Percentiles rank a stretch among this genome's conserved stretches.
These are phyloP conservation scores for Diloba caeruleocephala DNA, from an alignment of 2,888 invertebrate species.

Conservation along the genomic window DNA sequence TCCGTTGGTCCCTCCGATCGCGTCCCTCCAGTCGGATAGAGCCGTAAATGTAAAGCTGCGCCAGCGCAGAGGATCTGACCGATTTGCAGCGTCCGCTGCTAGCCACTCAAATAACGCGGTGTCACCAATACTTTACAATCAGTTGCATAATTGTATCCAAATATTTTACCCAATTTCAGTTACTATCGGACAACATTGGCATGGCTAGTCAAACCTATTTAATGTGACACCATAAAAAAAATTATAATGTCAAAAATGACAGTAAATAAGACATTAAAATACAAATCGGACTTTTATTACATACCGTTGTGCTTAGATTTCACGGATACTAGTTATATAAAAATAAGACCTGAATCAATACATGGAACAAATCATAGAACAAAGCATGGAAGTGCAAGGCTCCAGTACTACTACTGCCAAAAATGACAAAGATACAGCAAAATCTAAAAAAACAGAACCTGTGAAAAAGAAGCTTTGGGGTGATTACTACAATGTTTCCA, in stretches of 20 bases:
- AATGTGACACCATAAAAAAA: not conserved
- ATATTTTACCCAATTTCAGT: constrained; percentile 8
- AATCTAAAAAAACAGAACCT: not conserved
- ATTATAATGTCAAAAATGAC: not conserved
- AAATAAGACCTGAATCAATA: constrained; percentile 12
- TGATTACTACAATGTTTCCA: constrained; percentile 31
- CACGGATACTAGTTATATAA: not conserved
- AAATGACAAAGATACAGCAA: not conserved
- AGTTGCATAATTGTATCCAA: constrained; percentile 51
- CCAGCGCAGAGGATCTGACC: constrained; percentile 69
- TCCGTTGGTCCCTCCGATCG: constrained; percentile 67
- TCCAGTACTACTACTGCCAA: not conserved
- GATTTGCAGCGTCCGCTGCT: constrained; percentile 66
- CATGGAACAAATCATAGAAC: not conserved
- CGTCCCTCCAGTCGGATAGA: constrained; percentile 62
- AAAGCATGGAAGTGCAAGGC: not conserved
- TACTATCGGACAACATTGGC: not conserved
- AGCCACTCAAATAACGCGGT: constrained; percentile 53
- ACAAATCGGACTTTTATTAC: not conserved
- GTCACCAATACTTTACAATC: constrained; percentile 53
- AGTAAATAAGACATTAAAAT: not conserved
- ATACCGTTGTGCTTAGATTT: not conserved
- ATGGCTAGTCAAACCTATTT: constrained; percentile 23
- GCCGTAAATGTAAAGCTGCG: constrained; percentile 52
- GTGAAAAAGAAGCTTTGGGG: constrained; percentile 47